These are phyloP conservation scores for Carollia perspicillata DNA, from an alignment of 2,113 vertebrate species.

Conservation along the genomic window DNA sequence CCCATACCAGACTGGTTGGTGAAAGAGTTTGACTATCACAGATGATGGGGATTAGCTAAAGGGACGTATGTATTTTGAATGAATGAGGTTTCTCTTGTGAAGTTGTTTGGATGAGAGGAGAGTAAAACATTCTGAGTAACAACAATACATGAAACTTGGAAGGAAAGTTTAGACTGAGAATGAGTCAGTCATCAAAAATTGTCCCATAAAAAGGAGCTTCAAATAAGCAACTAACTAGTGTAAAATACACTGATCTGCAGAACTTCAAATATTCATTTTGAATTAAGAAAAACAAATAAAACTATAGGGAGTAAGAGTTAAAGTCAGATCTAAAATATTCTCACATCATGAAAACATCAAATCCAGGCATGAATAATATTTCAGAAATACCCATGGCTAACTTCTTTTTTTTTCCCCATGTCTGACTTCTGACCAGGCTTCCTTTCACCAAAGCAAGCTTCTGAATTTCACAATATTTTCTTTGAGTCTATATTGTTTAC, in stretches of 20 bases:
- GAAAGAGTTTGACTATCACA: background rate
- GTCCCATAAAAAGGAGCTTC: background rate
- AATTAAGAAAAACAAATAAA: background rate
- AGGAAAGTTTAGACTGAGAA: background rate
- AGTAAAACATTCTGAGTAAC: background rate
- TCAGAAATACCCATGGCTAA: background rate
- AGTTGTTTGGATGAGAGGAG: background rate
- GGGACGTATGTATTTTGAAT: background rate
- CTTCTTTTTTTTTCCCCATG: too few relatives aligned
- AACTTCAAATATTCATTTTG: background rate
- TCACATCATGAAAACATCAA: background rate
- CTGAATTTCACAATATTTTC: background rate
- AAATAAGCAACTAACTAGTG: background rate
- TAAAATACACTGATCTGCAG: background rate
- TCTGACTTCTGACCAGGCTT: background rate
- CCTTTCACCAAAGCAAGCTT: background rate
- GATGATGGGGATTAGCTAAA: background rate
- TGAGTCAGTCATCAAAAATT: background rate
- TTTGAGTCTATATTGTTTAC: background rate
- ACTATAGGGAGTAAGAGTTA: background rate
- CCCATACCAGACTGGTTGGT: background rate
- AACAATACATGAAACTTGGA: background rate
- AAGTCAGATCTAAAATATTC: background rate
- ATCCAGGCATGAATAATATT: background rate
- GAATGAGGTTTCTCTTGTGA: background rate